phyloP scores from a whole-genome alignment of 1,140 invertebrate genomes.

The Oryctes rhinoceros region DNA sequence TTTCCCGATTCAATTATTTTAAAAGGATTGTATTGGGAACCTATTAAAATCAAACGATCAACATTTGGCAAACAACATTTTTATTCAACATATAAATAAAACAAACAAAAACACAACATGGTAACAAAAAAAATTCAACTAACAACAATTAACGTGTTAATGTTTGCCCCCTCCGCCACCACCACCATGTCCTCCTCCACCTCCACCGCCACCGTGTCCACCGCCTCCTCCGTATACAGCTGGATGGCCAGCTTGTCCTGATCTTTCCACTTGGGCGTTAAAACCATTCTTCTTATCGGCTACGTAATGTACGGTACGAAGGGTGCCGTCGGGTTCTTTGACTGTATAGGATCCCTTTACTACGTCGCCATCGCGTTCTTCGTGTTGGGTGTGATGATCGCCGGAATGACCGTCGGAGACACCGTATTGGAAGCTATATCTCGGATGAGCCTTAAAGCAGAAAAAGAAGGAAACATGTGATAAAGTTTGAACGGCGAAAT shows the following conservation, averaged over 20 bases:
- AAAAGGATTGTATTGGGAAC: too few species aligned
- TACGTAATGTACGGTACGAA: slow-evolving; percentile 67
- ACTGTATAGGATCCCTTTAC: slow-evolving; percentile 57
- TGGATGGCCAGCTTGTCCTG: slow-evolving; percentile 53
- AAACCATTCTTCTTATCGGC: slow-evolving; percentile 66
- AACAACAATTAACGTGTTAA: background rate
- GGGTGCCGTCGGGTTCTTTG: slow-evolving; percentile 66
- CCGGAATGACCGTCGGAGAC: slow-evolving; percentile 77
- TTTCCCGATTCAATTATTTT: too few species aligned
- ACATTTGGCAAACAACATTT: background rate
- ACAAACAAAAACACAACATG: slow-evolving; percentile 30
- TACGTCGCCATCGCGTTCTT: slow-evolving; percentile 56
- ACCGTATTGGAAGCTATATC: slow-evolving; percentile 78
- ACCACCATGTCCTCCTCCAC: slow-evolving; percentile 1
- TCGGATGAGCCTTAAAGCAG: slow-evolving; percentile 65
- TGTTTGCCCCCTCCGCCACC: slow-evolving; percentile 1
- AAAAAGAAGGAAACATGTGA: background rate
- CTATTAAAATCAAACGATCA: background rate
- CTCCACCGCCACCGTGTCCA: slow-evolving; percentile 3
- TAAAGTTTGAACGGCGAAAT: too few species aligned
- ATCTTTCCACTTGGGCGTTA: slow-evolving; percentile 57
- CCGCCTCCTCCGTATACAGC: slow-evolving; percentile 15
- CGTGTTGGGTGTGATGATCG: slow-evolving; percentile 67
- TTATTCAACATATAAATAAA: slow-evolving; percentile 34
- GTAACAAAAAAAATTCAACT: background rate